Conservation (phyloP, 2,797 vertebrate genomes). For the Allobates femoralis region DNA sequence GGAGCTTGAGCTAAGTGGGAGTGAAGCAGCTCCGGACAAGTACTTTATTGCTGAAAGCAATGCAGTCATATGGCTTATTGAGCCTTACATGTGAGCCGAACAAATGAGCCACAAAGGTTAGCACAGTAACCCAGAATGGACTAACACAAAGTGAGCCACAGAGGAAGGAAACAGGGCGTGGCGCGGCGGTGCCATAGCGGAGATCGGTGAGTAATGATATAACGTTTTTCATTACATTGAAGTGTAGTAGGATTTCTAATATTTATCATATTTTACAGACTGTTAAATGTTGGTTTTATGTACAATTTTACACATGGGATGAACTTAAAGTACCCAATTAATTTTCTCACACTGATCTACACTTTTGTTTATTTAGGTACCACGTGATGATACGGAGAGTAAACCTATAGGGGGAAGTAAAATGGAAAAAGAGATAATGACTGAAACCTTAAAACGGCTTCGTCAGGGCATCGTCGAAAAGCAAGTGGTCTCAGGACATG, state of each 20-base stretch:
- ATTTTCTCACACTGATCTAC: not conserved
- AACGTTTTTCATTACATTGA: not conserved
- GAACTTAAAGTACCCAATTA: not conserved
- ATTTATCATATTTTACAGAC: not conserved
- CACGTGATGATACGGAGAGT: conserved; percentile 64
- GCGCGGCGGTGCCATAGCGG: too few relatives aligned
- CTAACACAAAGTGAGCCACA: too few relatives aligned
- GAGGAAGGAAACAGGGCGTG: too few relatives aligned
- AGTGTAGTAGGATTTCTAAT: too few relatives aligned
- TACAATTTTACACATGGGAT: not conserved
- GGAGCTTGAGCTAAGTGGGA: too few relatives aligned
- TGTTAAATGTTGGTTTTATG: not conserved
- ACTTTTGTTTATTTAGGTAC: conserved; percentile 64
- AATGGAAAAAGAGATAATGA: conserved; percentile 68
- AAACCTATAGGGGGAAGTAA: conserved; percentile 64
- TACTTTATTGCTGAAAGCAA: too few relatives aligned
- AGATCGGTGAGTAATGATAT: too few relatives aligned
- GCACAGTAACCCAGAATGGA: too few relatives aligned
- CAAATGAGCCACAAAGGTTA: too few relatives aligned
- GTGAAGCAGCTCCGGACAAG: too few relatives aligned
- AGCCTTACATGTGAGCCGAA: too few relatives aligned
- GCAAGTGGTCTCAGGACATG: conserved; percentile 71
- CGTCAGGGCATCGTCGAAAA: conserved; percentile 66
- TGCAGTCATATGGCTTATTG: too few relatives aligned
- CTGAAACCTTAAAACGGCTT: conserved; percentile 60